These are phyloP conservation scores for Ancistrus triradiatus DNA, from an alignment of 2,113 vertebrate species.

Conservation along the genomic window DNA sequence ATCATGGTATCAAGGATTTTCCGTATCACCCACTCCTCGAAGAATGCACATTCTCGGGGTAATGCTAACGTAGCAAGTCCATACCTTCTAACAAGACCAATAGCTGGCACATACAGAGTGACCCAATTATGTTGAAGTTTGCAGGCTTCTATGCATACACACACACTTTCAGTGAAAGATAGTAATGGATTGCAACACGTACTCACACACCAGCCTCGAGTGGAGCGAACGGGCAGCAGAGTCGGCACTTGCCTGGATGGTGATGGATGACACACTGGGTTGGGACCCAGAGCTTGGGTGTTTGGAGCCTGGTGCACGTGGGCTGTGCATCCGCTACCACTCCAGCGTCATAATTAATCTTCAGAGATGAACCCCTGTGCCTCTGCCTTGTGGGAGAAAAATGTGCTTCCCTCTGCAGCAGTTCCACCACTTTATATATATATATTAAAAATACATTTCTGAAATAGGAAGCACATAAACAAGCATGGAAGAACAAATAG, in stretches of 20 bases:
- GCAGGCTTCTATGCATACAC: conserved; percentile 20
- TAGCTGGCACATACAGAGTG: conserved; percentile 16
- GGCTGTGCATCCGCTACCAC: conserved; percentile 20
- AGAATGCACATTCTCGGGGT: no score
- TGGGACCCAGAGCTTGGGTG: conserved; percentile 16
- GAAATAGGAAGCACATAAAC: conserved; percentile 28
- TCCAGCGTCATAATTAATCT: conserved; percentile 47
- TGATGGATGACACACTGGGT: conserved; percentile 39
- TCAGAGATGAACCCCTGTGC: conserved; percentile 31
- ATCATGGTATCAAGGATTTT: no score
- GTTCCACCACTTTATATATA: conserved; percentile 27
- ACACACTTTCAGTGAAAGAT: conserved; percentile 26
- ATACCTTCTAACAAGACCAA: background rate
- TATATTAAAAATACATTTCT: conserved; percentile 20
- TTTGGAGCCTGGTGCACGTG: conserved; percentile 16
- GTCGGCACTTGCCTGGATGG: conserved; percentile 23
- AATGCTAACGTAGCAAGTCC: background rate
- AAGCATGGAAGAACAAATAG: conserved; percentile 1
- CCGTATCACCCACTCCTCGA: no score
- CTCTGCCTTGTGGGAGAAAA: conserved; percentile 4
- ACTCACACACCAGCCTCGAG: conserved; percentile 9
- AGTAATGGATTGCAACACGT: conserved; percentile 31
- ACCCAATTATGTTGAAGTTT: conserved; percentile 23
- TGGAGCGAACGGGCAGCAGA: conserved; percentile 21
- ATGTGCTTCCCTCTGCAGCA: conserved; percentile 38